Conservation (phyloP, 1,140 invertebrate genomes). For the Microvelia longipes region DNA sequence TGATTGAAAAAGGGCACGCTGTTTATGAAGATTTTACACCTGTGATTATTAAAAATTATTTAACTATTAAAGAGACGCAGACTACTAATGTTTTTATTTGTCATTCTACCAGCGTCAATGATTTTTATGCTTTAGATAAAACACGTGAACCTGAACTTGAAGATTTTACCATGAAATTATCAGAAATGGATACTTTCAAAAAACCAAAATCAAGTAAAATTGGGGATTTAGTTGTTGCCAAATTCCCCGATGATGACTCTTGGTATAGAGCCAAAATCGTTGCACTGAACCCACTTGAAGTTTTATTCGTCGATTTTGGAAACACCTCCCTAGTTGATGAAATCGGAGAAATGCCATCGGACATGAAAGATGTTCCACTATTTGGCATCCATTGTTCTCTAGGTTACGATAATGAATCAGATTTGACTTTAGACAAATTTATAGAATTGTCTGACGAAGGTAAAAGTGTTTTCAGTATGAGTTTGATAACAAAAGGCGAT, state of each 20-base stretch:
- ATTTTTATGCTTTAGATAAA: conserved; percentile 14
- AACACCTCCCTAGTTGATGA: conserved; percentile 30
- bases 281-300: conserved; percentile 37
- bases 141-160: conserved; percentile 31
- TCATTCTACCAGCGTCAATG: conserved; percentile 6
- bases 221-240: conserved; percentile 43
- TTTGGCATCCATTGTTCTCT: conserved; percentile 3
- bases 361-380: background rate
- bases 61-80: conserved; percentile 7
- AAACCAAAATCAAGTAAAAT: background rate
- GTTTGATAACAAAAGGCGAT: background rate
- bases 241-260: conserved; percentile 42
- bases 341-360: conserved; percentile 11
- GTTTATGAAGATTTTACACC: conserved; percentile 5
- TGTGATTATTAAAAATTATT: conserved; percentile 20
- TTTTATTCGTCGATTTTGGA: conserved; percentile 44
- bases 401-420: background rate
- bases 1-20: conserved; percentile 12
- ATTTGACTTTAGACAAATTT: conserved; percentile 6
- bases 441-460: background rate
- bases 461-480: conserved; percentile 6
- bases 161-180: conserved; percentile 35
- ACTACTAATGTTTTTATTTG: conserved; percentile 22
- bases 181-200: conserved; percentile 4
- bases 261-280: conserved; percentile 52